Evolutionary conservation across 2,888 invertebrate genomes (phyloP), one percentile per base, ranked within the genome.

Genomic region (Dioctria rufipes): DNA sequence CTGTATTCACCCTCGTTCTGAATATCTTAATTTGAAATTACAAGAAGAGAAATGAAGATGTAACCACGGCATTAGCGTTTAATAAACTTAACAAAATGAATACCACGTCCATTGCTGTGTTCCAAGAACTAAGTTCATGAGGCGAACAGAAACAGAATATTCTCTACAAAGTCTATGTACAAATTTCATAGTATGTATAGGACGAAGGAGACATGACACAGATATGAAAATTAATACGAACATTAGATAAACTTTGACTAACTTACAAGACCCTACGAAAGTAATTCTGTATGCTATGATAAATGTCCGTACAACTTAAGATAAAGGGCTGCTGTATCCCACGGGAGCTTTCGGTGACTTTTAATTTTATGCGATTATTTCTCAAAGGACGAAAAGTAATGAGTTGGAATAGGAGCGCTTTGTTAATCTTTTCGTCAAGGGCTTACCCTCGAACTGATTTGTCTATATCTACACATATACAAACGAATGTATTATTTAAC

Each of bases 21-120:
- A 61, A 77, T 77, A 77, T 77, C 77, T 77, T 77, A 77, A 77
- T 77, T 63, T 46, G 77, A 77, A 77, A 77, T 77, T 77, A 77
- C 63, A 77, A 46, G 37, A 51, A 63, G 63, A 77, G 61, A 63
- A 77, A 77, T 73, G 77, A 63, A 77, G 77, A 46, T 77, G 63
- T 77, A 77, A 77, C 77, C 77, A 42, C 77, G 42, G 51, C 77
- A 77, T 77, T 77, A 77, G 77, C 77, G 77, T 63, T 77, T 77
- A 77, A 77, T 77, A 77, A 46, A 63, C 77, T 77, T 39, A 49
- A 49, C 61, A 43, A 37, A 63, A 61, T 77, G 63, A 49, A 63
- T 54, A 46, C 42, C 13, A n/a, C 51, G 61, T 63, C 77, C 77
- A 49, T 25, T 42, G 58, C 73, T 49, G 39, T 4, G 60, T 13